A percentile compares a stretch with the other conserved stretches of the same genome.
These are phyloP conservation scores for Atrichornis clamosus DNA, from an alignment of 2,113 vertebrate genomes.

Conservation along the genomic window DNA sequence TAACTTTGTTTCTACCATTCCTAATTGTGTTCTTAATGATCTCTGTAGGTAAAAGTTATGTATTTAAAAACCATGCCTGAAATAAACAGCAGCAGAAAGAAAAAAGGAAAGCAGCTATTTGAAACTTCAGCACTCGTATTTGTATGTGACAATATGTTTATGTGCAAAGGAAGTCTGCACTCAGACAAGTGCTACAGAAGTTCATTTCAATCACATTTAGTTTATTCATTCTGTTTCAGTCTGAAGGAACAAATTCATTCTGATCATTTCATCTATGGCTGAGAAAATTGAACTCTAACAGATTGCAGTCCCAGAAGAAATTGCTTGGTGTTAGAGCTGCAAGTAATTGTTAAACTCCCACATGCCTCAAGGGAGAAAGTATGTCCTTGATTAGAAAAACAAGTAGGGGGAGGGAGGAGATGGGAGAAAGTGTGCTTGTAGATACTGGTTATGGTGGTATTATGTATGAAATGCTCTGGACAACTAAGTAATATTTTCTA, in stretches of 20 bases:
- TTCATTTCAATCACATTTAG: slow-evolving; percentile 78
- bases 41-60: background rate
- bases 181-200: slow-evolving; percentile 43
- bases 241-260: slow-evolving; percentile 78
- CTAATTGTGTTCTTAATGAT: background rate
- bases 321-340: slow-evolving; percentile 74
- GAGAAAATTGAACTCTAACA: slow-evolving; percentile 80
- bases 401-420: background rate
- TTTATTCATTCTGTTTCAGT: slow-evolving; percentile 75
- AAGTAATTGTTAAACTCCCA: slow-evolving; percentile 79
- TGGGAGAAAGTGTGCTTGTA: background rate
- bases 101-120: background rate
- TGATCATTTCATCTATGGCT: slow-evolving; percentile 74
- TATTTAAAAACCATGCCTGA: background rate
- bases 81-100: background rate
- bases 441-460: slow-evolving; percentile 5
- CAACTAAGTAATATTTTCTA: background rate
- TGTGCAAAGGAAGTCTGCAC: background rate
- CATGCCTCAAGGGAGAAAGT: slow-evolving; percentile 67
- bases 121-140: background rate
- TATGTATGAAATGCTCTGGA: slow-evolving; percentile 22
- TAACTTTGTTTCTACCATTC: background rate
- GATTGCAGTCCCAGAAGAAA: slow-evolving; percentile 77
- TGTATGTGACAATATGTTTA: background rate
- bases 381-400: slow-evolving; percentile 77